Conservation (phyloP, 2,888 invertebrate species). For the Clostera curtula region DNA sequence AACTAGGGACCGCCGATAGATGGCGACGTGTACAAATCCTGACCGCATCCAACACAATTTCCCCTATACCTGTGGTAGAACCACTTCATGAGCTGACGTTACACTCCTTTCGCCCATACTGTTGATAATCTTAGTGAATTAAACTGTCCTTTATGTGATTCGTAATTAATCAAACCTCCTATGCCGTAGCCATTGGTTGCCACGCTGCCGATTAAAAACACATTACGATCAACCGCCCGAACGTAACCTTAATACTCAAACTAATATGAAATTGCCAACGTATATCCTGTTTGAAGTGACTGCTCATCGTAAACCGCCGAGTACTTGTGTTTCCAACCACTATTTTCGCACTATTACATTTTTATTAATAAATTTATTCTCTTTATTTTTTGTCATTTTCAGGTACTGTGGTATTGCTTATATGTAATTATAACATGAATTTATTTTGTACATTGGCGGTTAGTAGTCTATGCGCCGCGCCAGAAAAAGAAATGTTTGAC, state of each 20-base stretch:
- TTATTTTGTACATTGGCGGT: constrained; percentile 45
- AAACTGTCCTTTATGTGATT: constrained; percentile 4
- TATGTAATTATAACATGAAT: constrained; percentile 56
- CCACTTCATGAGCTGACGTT: constrained; percentile 2
- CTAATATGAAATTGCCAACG: constrained; percentile 27
- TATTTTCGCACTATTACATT: constrained; percentile 57
- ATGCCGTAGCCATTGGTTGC: constrained; percentile 2
- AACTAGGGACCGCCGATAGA: constrained; percentile 26
- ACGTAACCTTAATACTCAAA: constrained; percentile 24
- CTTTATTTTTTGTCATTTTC: constrained; percentile 49
- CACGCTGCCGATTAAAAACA: constrained; percentile 1
- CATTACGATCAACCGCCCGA: constrained; percentile 19
- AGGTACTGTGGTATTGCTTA: constrained; percentile 73
- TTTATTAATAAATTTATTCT: constrained; percentile 33
- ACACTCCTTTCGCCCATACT: constrained; percentile 4
- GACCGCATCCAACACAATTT: constrained; percentile 6
- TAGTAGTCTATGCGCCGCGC: constrained; percentile 25
- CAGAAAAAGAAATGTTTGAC: constrained; percentile 18
- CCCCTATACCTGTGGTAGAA: no score
- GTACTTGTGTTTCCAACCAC: constrained; percentile 38
- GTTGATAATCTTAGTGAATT: constrained; percentile 9
- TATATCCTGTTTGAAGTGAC: constrained; percentile 25
- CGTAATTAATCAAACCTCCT: constrained; percentile 5
- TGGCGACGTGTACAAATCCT: constrained; percentile 4
- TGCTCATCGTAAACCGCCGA: constrained; percentile 35